Base-by-base conservation (phyloP, 2,888 invertebrate genomes). In the Catocala fraxini region DNA sequence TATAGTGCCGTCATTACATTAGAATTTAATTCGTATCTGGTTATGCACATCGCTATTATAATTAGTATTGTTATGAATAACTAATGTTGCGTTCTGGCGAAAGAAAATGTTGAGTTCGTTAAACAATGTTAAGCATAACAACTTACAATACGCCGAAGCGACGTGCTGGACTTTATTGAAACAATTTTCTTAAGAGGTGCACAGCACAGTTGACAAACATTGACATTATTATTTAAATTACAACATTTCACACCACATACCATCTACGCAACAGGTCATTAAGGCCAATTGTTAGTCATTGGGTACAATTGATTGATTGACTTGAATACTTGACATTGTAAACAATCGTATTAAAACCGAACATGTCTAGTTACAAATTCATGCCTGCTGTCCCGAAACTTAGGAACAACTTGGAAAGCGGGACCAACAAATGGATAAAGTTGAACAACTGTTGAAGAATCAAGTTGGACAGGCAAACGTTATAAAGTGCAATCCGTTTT, bases 271-370 rank as follows among this genome's bases (percentile, higher is more conserved):
- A 57, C 48, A 55, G 64, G 59, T 73, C 64, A 72, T 72, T 72
- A 73, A 75, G 81, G 71, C 66, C 85, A 87, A 88, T 85, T 85
- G 87, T 48, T 54, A 63, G 66, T 77, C 71, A 84, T 83, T 82
- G 75, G 65, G 64, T 71, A 64, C 88, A 89, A 89, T 89, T 86
- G 82, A 83, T 84, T 81, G 80, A 75, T 68, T 66, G 52, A 39
- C 61, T 75, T 66, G 68, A 69, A 63, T 56, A 55, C 60, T 67
- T 64, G 63, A 73, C 74, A 74, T 79, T 72, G 73, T 73, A 67
- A 67, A 74, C 77, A 77, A 76, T 73, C 66, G 56, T 54, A 69
- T 63, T 42, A 51, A 34, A 33, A 58, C 46, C 15, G 52, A 11
- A n/a, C 48, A 51, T 25, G 15, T 33, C 9, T 35, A 34, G 41